phyloP scores from a whole-genome alignment of 1,140 invertebrate species.

The Bicyclus anynana region DNA sequence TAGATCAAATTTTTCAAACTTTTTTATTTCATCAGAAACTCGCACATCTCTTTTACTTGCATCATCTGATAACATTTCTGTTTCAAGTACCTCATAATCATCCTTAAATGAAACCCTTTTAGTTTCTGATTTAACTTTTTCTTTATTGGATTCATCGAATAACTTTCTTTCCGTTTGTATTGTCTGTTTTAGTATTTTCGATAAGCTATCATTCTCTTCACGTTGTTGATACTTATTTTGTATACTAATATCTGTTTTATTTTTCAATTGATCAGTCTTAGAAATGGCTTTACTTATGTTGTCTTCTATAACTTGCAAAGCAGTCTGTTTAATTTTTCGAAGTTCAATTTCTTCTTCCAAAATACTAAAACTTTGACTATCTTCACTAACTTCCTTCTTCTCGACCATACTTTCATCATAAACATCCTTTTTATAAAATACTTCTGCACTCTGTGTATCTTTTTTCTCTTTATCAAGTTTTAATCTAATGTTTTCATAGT shows the following conservation, averaged over 20 bases:
- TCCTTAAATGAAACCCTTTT: background rate
- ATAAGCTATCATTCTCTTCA: background rate
- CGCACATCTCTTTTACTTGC: constrained; percentile 9
- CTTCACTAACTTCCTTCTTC: background rate
- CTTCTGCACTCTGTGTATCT: background rate
- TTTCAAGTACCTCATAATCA: background rate
- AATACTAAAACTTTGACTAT: background rate
- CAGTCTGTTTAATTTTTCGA: constrained; percentile 48
- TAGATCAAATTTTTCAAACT: constrained; percentile 18
- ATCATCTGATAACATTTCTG: background rate
- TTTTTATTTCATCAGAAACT: constrained; percentile 18
- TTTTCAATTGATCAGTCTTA: constrained; percentile 1
- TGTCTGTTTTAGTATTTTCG: background rate
- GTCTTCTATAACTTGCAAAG: constrained; percentile 18
- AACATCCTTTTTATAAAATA: background rate
- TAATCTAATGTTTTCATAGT: constrained; percentile 14
- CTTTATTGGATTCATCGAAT: background rate
- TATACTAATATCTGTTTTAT: constrained; percentile 3
- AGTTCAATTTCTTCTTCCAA: constrained; percentile 32
- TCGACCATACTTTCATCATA: background rate
- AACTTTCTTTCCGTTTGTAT: background rate
- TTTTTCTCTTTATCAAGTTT: constrained; percentile 2
- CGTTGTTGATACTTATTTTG: background rate
- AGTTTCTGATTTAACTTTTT: background rate
- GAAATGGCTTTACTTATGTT: constrained; percentile 17